phyloP scores from a whole-genome alignment of 2,888 invertebrate species.

The Monochamus alternatus region DNA sequence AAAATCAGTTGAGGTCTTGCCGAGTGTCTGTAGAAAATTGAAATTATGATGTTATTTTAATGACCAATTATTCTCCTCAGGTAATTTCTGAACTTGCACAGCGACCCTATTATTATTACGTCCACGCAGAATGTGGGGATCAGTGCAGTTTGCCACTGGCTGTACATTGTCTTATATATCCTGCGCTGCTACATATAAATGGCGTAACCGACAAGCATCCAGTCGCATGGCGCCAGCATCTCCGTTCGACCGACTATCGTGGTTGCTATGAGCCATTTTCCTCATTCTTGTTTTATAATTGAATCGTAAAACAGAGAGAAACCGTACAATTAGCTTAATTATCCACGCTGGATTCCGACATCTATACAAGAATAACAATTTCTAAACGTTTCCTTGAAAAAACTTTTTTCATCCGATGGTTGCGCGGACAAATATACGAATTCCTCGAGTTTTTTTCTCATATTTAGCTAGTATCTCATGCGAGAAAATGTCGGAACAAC shows the following conservation, averaged over 20 bases:
- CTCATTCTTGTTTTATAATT: conserved; percentile 50
- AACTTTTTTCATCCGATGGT: not conserved
- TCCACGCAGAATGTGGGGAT: not conserved
- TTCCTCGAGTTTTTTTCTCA: no score
- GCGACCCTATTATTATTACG: no score
- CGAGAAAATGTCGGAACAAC: no score
- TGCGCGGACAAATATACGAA: not conserved
- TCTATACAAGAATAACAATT: conserved; percentile 24
- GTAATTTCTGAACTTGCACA: not conserved
- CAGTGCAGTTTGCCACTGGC: conserved; percentile 31
- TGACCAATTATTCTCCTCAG: not conserved
- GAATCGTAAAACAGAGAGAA: conserved; percentile 45
- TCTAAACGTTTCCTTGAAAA: conserved; percentile 29
- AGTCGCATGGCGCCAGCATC: conserved; percentile 38
- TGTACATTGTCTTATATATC: conserved; percentile 27
- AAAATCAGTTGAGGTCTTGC: no score
- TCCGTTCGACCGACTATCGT: conserved; percentile 37
- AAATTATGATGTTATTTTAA: no score
- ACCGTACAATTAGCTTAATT: conserved; percentile 42
- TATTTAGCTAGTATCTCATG: no score
- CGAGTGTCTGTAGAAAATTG: no score
- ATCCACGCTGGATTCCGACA: conserved; percentile 35
- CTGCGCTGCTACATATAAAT: conserved; percentile 23
- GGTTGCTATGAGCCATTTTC: conserved; percentile 38
- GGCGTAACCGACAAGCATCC: conserved; percentile 37